Conservation (phyloP, 2,888 invertebrate species). For the Homarus gammarus region DNA sequence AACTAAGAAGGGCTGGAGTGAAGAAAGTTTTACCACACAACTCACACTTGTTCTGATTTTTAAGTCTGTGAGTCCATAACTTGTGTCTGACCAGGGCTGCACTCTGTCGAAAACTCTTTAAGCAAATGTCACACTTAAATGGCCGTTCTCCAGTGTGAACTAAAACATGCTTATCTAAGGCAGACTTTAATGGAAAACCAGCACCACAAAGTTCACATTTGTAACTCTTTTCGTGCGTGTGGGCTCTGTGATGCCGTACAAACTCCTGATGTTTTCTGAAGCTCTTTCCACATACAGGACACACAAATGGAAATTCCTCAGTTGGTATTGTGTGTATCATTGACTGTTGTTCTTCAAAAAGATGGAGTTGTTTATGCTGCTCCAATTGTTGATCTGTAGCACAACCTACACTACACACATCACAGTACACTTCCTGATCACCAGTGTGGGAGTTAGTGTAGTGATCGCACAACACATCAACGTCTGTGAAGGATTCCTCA, state of each 20-base stretch:
- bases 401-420: constrained; percentile 74
- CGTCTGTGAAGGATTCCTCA: constrained; percentile 74
- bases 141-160: constrained; percentile 76
- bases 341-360: constrained; percentile 69
- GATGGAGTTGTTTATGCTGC: constrained; percentile 69
- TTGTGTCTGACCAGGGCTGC: constrained; percentile 76
- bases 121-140: constrained; percentile 76
- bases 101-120: constrained; percentile 77
- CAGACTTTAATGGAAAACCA: constrained; percentile 73
- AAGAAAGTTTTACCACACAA: constrained; percentile 77
- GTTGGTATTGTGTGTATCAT: constrained; percentile 60
- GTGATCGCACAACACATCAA: constrained; percentile 75
- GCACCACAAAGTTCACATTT: constrained; percentile 73
- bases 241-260: constrained; percentile 76
- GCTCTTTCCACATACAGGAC: constrained; percentile 67
- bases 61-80: constrained; percentile 77
- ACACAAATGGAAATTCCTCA: constrained; percentile 72
- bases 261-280: constrained; percentile 76
- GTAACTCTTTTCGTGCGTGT: constrained; percentile 75
- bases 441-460: constrained; percentile 75
- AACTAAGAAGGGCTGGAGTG: constrained; percentile 73
- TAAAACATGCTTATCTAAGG: constrained; percentile 74
- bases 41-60: constrained; percentile 76
- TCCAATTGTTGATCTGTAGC: constrained; percentile 71
- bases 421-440: constrained; percentile 75